These are phyloP conservation scores for Epistrophe eligans DNA, from an alignment of 2,888 invertebrate species.

Conservation along the genomic window DNA sequence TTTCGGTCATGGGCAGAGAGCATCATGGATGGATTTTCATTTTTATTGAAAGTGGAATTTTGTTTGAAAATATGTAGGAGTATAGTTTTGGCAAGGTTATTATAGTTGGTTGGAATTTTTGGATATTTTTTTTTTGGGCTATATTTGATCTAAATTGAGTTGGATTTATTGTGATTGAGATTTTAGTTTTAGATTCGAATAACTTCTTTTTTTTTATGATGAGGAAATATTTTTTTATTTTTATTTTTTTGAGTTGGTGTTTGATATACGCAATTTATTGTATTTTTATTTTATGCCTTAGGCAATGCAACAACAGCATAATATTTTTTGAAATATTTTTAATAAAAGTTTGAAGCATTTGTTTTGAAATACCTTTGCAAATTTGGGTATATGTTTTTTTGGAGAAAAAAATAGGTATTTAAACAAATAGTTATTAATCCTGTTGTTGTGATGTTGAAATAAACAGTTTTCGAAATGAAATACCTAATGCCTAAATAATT, in stretches of 20 bases:
- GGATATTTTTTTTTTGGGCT: too few relatives aligned
- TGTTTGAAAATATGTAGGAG: background rate
- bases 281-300: background rate
- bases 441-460: too few relatives aligned
- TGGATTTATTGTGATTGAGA: slow-evolving; percentile 28
- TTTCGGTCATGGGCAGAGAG: slow-evolving; percentile 25
- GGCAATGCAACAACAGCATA: too few relatives aligned
- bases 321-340: background rate
- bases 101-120: slow-evolving; percentile 2
- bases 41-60: slow-evolving; percentile 28
- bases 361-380: background rate
- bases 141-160: slow-evolving; percentile 23
- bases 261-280: background rate
- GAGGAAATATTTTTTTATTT: background rate
- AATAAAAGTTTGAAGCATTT: background rate
- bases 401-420: too few relatives aligned
- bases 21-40: slow-evolving; percentile 19
- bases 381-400: too few relatives aligned
- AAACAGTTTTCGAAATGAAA: too few relatives aligned
- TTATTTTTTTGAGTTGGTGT: background rate
- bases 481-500: too few relatives aligned
- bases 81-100: slow-evolving; percentile 16
- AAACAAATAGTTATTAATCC: too few relatives aligned
- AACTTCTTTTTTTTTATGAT: background rate
- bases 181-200: background rate